Percentiles rank a stretch among this genome's conserved stretches.
Conservation (phyloP, 2,113 vertebrate species). For the Oncorhynchus masou region DNA sequence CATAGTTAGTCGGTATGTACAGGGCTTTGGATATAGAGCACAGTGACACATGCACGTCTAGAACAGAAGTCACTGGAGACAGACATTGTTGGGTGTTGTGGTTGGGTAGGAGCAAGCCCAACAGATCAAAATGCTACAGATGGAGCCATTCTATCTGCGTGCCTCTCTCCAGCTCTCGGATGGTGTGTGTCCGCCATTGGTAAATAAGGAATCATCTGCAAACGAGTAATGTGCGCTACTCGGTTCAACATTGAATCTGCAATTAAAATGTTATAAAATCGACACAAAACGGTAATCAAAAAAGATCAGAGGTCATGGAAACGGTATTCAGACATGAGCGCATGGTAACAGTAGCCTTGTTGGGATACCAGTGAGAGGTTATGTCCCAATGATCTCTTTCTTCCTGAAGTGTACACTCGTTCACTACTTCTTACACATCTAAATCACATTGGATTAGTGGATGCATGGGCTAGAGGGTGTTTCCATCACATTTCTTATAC, state of each 20-base stretch:
- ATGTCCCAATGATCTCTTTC: too few species aligned
- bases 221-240: background rate
- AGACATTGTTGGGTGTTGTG: conserved; percentile 47
- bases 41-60: conserved; percentile 69
- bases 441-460: too few species aligned
- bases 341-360: too few species aligned
- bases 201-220: background rate
- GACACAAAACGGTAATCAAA: background rate
- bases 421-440: too few species aligned
- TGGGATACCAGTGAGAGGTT: too few species aligned
- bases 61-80: conserved; percentile 39
- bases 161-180: conserved; percentile 66
- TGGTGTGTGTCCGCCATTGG: background rate
- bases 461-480: background rate
- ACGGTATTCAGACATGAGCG: too few species aligned
- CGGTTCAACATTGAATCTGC: background rate
- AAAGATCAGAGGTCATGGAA: background rate
- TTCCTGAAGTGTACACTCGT: too few species aligned
- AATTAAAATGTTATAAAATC: background rate
- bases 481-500: background rate
- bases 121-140: conserved; percentile 68
- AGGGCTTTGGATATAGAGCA: conserved; percentile 44
- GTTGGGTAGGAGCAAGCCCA: conserved; percentile 51
- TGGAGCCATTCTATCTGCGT: conserved; percentile 68
- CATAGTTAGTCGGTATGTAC: conserved; percentile 69